A percentile compares a stretch with the other conserved stretches of the same genome.
phyloP scores from a whole-genome alignment of 92 coral and sea anemone species.

The Zoanthus sociatus region DNA sequence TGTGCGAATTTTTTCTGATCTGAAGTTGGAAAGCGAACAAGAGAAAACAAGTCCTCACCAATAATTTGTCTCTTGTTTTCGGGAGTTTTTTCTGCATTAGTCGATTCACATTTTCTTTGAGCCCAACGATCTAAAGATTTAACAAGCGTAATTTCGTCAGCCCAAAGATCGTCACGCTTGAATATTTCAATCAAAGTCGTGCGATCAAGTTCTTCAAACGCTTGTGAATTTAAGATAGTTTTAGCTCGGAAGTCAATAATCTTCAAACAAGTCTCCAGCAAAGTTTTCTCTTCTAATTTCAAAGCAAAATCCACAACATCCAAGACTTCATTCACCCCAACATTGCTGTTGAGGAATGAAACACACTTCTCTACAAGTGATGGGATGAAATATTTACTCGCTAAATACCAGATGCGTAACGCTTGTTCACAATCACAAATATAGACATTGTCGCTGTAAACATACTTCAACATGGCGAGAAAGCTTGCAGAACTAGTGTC shows the following conservation, averaged over 20 bases:
- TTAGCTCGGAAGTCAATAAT: constrained; percentile 32
- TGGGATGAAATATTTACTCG: constrained; percentile 34
- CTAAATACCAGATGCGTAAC: constrained; percentile 13
- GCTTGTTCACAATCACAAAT: background rate
- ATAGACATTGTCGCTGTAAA: constrained; percentile 16
- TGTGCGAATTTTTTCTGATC: background rate
- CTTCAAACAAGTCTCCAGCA: background rate
- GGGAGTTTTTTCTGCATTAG: background rate
- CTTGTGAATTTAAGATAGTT: constrained; percentile 7
- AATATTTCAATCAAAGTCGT: background rate
- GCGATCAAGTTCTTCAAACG: constrained; percentile 2
- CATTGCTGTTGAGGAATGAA: constrained; percentile 2
- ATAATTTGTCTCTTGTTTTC: constrained; percentile 4
- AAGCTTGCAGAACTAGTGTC: constrained; percentile 28
- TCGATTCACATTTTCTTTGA: background rate
- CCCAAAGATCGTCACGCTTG: background rate
- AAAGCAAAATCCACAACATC: constrained; percentile 6
- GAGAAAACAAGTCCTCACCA: background rate
- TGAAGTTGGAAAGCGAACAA: background rate
- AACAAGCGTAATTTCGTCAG: constrained; percentile 6
- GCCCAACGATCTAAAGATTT: constrained; percentile 5
- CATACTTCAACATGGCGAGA: constrained; percentile 22
- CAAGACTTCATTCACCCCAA: constrained; percentile 6
- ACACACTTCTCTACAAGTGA: constrained; percentile 17
- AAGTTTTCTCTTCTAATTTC: constrained; percentile 7